These are phyloP conservation scores for Talpa occidentalis DNA, from an alignment of 2,113 vertebrate species.

Conservation along the genomic window DNA sequence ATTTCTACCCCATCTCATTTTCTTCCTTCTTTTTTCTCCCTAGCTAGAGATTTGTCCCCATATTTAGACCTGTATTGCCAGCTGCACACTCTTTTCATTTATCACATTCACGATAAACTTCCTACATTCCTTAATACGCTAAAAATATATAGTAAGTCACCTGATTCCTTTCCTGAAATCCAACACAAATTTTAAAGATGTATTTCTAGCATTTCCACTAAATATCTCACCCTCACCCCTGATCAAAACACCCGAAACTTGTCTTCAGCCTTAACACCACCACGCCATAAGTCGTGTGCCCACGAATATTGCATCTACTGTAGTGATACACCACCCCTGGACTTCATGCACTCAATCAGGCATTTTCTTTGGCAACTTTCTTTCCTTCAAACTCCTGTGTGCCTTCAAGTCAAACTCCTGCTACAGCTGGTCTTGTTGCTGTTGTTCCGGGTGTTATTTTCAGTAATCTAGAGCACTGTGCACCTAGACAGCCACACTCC, in stretches of 20 bases:
- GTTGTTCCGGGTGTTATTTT: not conserved
- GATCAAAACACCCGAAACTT: not conserved
- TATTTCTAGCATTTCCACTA: not conserved
- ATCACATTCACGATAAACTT: not conserved
- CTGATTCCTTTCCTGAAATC: not conserved
- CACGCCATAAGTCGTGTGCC: not conserved
- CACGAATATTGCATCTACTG: not conserved
- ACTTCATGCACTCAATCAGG: not conserved
- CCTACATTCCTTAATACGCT: not conserved
- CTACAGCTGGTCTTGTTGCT: not conserved
- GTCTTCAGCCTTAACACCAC: not conserved
- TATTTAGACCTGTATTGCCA: not conserved
- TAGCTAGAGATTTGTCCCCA: not conserved
- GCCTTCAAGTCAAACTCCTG: not conserved
- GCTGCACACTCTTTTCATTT: not conserved
- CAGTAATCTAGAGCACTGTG: not conserved
- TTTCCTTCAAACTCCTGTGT: not conserved
- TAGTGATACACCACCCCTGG: not conserved
- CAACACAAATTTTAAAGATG: not conserved
- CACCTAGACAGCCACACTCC: rapidly evolving
- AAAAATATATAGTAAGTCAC: not conserved
- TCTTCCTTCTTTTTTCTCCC: not conserved
- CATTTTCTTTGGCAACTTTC: not conserved
- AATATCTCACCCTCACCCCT: not conserved
- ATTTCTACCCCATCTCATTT: not conserved